A percentile compares a stretch with the other conserved stretches of the same genome.
Evolutionary conservation across 2,113 vertebrate species (phyloP).

Genomic region (Triplophysa rosa): DNA sequence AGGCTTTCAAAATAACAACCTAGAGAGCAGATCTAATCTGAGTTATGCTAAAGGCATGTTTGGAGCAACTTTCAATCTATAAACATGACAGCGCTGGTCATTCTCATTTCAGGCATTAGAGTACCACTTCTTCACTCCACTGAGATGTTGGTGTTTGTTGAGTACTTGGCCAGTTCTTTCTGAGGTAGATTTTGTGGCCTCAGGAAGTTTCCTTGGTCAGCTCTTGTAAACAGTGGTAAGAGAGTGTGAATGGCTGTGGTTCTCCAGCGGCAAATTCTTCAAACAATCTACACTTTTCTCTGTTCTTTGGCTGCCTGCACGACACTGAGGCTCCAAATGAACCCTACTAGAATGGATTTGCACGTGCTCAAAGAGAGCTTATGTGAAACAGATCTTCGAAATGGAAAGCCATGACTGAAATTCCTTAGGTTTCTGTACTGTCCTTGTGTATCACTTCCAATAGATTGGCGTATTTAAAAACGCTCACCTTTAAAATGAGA

Average conservation of each 20-base stretch:
- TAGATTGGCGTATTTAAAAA: too few species aligned
- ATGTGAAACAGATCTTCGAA: neutral
- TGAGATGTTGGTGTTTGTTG: constrained; percentile 53
- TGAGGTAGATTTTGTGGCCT: constrained; percentile 56
- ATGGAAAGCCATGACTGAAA: too few species aligned
- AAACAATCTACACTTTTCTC: neutral
- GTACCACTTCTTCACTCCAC: neutral
- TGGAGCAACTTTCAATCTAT: constrained; percentile 1
- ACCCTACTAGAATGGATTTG: neutral
- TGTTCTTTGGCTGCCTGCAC: neutral
- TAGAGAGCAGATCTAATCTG: neutral
- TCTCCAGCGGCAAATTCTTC: constrained; percentile 46
- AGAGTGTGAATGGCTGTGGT: constrained; percentile 61
- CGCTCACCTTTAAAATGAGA: too few species aligned
- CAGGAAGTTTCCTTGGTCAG: constrained; percentile 55
- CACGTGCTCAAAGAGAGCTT: neutral
- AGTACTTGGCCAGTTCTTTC: constrained; percentile 55
- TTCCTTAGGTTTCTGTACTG: too few species aligned
- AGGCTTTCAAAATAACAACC: neutral
- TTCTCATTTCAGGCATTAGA: neutral
- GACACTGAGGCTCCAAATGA: neutral
- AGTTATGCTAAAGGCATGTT: constrained; percentile 11
- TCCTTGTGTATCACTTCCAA: too few species aligned
- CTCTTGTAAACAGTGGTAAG: constrained; percentile 68
- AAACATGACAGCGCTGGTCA: neutral